Evolutionary conservation across 2,797 vertebrate species (phyloP), one percentile per base, ranked within the genome.

Genomic region (Typhlichthys eigenmanni): DNA sequence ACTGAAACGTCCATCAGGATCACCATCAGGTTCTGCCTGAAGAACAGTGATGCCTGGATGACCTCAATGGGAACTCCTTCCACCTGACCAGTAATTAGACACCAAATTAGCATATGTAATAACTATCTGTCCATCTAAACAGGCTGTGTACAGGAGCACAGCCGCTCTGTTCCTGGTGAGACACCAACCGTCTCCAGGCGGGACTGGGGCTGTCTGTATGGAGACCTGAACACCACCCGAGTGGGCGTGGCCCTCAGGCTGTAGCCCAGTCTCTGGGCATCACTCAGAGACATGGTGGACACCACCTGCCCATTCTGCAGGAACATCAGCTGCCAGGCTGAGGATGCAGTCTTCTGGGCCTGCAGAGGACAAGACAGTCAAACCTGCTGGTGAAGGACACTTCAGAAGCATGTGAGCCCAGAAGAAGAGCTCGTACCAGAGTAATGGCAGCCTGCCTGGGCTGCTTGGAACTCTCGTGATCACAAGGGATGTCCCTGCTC

Each of bases 1-100:
- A 92, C 84, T 2, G 94, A 91, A 0, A 91, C 73, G 66, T 94
- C 92, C 0, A 92, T 81, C 75, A 93, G 78, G 71, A 92, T 52
- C 59, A 93, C 77, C 32, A 79, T 61, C 84, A 93, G 90, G 65
- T 89, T 86, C 82, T 86, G 87, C 54, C 84, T 91, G 65, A 91
- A 92, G 88, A 92, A 82, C 53, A 92, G 62, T 1, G 74, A 87
- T 0, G 68, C 80, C 0, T 8, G 60, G 34, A 91, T 32, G 0
- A 79, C 68, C 54, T 88, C 81, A 0, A 88, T 64, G 0, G 71
- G 54, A 19, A 90, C n/a, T 0, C 78, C 74, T 0, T 74, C 72
- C 58, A 87, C 74, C 91, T 92, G 66, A 61, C 0, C 2, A 52
- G 29, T 9, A 14, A n/a, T 14, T 9, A 38, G 34, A 38, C 2